These are phyloP conservation scores for Chromoteleia sp. DNA, from an alignment of 2,888 invertebrate genomes.

Conservation along the genomic window DNA sequence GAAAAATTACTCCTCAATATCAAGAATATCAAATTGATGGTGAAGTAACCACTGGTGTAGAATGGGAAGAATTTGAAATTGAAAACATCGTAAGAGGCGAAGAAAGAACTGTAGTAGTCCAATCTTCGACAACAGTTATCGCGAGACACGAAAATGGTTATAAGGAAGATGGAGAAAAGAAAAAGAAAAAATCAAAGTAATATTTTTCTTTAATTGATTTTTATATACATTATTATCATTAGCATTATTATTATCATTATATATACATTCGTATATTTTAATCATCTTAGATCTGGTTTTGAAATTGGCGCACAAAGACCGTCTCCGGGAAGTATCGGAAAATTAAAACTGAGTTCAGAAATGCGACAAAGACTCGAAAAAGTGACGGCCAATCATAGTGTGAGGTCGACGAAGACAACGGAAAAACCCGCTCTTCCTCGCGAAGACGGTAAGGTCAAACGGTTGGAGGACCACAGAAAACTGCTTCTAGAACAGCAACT, in stretches of 20 bases:
- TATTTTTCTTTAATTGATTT: no score
- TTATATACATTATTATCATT: constrained; percentile 21
- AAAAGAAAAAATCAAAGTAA: constrained; percentile 83
- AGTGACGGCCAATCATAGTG: constrained; percentile 95
- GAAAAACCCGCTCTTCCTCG: constrained; percentile 88
- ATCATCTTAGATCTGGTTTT: constrained; percentile 86
- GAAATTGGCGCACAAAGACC: constrained; percentile 93
- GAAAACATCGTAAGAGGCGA: constrained; percentile 85
- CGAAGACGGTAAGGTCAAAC: constrained; percentile 88
- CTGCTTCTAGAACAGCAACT: constrained; percentile 94
- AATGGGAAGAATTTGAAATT: constrained; percentile 95
- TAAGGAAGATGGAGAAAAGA: constrained; percentile 80
- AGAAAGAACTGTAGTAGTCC: constrained; percentile 76
- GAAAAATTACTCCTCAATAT: constrained; percentile 91
- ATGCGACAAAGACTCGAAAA: constrained; percentile 95
- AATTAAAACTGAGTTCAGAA: constrained; percentile 94
- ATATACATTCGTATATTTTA: neutral
- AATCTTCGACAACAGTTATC: constrained; percentile 70
- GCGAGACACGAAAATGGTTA: constrained; percentile 81
- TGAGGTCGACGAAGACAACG: constrained; percentile 91
- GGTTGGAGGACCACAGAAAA: constrained; percentile 94
- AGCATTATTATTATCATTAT: neutral
- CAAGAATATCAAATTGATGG: constrained; percentile 84
- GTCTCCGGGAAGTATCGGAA: constrained; percentile 95
- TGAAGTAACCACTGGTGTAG: constrained; percentile 86